Base-by-base conservation (phyloP, 2,113 vertebrate genomes). In the Heterotilapia buettikoferi region DNA sequence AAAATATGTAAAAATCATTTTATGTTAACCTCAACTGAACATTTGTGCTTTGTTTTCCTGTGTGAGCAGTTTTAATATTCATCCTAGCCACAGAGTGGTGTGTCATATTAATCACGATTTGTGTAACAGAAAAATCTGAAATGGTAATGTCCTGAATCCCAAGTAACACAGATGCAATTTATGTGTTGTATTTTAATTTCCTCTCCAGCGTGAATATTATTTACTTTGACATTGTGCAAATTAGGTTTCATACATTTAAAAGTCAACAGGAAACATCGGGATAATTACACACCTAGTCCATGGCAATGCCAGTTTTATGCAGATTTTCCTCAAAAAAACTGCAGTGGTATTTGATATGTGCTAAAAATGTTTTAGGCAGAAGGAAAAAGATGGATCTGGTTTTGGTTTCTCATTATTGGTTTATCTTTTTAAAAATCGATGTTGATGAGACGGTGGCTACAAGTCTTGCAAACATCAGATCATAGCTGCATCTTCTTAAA, bases 161-260 rank as follows among this genome's bases (percentile, higher is more conserved):
- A 71, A 92, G 80, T 82, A 89, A 87, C 29, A 29, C 38, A 16
- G 52, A 90, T 83, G 80, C 71, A 90, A 86, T 92, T 94, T 87
- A 87, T 92, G 84, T 38, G 47, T 85, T 89, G 36, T 87, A 85
- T 93, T 94, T 92, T 89, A 90, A 94, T 90, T 90, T 91, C 52
- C 84, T 86, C 43, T 19, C 21, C 84, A 33, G 87, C 26, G 1
- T 92, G 90, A 93, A 89, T 89, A 92, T 88, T 89, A 94, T 94
- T 95, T 89, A 90, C 89, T 94, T 85, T 92, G 86, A 94, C 90
- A 93, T 43, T 90, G 63, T 94, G 91, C 82, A 93, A 93, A 94
- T 93, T 56, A 93, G 84, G 56, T 80, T 90, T 90, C 76, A 53
- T 63, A 9, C 63, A 86, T 89, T 92, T 89, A 86, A 90, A 92